Evolutionary conservation across 2,888 invertebrate genomes (phyloP), one percentile per base, ranked within the genome.

Genomic region (Tachystola acroxantha): DNA sequence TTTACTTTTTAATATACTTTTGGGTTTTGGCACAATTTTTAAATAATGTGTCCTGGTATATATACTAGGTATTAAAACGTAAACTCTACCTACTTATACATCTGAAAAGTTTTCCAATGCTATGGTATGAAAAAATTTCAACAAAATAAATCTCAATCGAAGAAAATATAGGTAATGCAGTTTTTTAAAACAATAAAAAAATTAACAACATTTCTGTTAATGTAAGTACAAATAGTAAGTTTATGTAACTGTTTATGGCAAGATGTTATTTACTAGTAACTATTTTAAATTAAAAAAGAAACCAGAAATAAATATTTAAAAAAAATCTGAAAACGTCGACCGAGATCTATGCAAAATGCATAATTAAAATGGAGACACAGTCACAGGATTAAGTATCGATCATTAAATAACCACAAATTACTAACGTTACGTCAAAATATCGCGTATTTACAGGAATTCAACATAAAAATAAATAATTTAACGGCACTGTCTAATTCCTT

Each of bases 401-500:
- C 64, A 71, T 74, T 72, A 76, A 72, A 76, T 73, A 80, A 77
- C 77, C 80, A 76, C 76, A 73, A 77, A 5, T 56, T 62, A 64
- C 76, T 76, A 79, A 76, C 73, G 59, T 74, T 78, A 79, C 70
- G 74, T 71, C 65, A 68, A 76, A 77, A 74, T 74, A 76, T 78
- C 71, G 74, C 68, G 45, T 85, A 85, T 85, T 76, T 84, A 85
- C 85, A 86, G 61, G 69, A 72, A 70, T 74, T 76, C 84, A 86
- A 86, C 86, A 80, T 85, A 81, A 79, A 78, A 85, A 86, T 86
- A 86, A 85, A 86, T 86, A 85, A 86, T 84, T 81, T 82, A 85
- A 82, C 73, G 64, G 54, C 75, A 74, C 69, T 63, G 63, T 63
- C 78, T 78, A 78, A 81, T 68, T 62, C 69, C 81, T 81, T 81